Percentiles rank a stretch among this genome's conserved stretches.
Conservation (phyloP, 2,113 vertebrate species). For the Lycocorax pyrrhopterus region DNA sequence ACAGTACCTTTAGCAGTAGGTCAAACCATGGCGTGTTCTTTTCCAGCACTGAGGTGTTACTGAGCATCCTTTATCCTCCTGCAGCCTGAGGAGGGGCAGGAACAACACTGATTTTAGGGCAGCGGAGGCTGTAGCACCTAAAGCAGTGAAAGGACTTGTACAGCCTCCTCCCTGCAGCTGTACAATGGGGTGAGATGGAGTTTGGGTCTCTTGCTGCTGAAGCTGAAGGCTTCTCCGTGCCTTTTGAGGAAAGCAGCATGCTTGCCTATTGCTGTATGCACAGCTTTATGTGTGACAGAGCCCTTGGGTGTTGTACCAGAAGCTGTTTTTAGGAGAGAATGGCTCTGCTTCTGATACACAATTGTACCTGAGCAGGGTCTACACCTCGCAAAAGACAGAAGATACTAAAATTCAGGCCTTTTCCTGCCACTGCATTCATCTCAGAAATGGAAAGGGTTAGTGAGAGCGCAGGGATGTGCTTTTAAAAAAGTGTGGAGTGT, state of each 20-base stretch:
- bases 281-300: neutral
- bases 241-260: neutral
- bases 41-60: neutral
- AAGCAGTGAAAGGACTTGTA: neutral
- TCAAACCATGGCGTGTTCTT: neutral
- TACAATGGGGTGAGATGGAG: fast-evolving
- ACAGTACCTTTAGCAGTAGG: neutral
- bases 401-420: neutral
- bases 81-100: neutral
- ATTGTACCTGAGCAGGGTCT: neutral
- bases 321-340: neutral
- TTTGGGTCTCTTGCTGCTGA: neutral
- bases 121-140: neutral
- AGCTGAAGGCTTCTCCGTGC: neutral
- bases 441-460: neutral
- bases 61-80: neutral
- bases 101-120: neutral
- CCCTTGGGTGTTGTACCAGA: neutral
- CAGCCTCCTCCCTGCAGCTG: neutral
- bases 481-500: neutral
- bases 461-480: neutral
- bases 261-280: neutral
- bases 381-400: neutral
- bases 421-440: neutral
- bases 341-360: neutral